Conservation (phyloP, 1,140 invertebrate genomes). For the Mya arenaria region DNA sequence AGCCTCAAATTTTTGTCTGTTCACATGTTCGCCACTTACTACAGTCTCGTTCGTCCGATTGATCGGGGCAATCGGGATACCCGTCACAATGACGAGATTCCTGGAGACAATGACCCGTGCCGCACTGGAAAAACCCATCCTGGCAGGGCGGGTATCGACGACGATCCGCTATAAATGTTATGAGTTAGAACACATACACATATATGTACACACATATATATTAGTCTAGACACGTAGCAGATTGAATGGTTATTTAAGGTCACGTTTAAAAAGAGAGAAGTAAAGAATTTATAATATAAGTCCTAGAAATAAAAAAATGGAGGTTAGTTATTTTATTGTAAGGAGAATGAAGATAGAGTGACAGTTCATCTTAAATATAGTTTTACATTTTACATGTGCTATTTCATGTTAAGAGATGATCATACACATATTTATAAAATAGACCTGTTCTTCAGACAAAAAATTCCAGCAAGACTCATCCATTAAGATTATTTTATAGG, state of each 20-base stretch:
- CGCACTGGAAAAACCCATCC: conserved; percentile 39
- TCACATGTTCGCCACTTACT: conserved; percentile 42
- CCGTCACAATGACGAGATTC: conserved; percentile 26
- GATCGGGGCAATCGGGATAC: conserved; percentile 36
- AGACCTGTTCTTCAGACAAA: too few relatives aligned
- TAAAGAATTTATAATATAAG: not conserved
- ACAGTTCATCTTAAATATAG: not conserved
- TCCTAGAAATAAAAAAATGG: not conserved
- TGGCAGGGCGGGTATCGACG: conserved; percentile 14
- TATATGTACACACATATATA: not conserved
- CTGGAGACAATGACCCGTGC: conserved; percentile 35
- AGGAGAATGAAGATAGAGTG: not conserved
- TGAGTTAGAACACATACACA: conserved; percentile 10
- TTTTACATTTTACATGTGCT: too few relatives aligned
- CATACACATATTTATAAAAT: too few relatives aligned
- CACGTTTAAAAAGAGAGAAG: not conserved
- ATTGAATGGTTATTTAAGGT: not conserved
- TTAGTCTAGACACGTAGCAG: not conserved
- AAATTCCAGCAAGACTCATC: too few relatives aligned
- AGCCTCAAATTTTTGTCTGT: not conserved
- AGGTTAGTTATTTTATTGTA: not conserved
- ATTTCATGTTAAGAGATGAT: too few relatives aligned
- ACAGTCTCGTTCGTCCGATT: conserved; percentile 52
- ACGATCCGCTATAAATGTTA: not conserved
- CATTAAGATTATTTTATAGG: too few relatives aligned